Percentiles rank a stretch among this genome's conserved stretches.
These are phyloP conservation scores for Drosophila kohkoa DNA, from an alignment of 1,140 invertebrate species.

Conservation along the genomic window DNA sequence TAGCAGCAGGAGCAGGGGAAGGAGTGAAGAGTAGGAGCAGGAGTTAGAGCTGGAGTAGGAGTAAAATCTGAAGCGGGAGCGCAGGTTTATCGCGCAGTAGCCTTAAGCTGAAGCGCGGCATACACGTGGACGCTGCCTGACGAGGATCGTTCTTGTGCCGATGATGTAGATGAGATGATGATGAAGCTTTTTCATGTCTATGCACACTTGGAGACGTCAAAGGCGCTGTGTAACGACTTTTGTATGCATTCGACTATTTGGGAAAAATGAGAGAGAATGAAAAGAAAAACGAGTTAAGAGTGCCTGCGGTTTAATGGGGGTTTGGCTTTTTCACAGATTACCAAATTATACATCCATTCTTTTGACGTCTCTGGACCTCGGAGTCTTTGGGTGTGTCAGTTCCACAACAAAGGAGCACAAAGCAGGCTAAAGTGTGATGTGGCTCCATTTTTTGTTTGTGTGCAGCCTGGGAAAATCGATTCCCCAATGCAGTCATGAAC, in stretches of 20 bases:
- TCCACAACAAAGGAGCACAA: constrained; percentile 55
- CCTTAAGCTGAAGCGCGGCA: constrained; percentile 66
- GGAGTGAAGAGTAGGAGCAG: not conserved
- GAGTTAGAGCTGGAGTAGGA: constrained; percentile 15
- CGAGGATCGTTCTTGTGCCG: constrained; percentile 20
- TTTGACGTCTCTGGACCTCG: constrained; percentile 11
- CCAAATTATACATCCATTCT: constrained; percentile 67
- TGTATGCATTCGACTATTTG: constrained; percentile 39
- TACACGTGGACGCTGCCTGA: constrained; percentile 63
- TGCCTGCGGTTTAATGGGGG: constrained; percentile 80
- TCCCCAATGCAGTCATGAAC: constrained; percentile 20
- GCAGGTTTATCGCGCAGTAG: constrained; percentile 56
- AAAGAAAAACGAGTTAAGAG: constrained; percentile 75
- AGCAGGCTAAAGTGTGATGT: constrained; percentile 48
- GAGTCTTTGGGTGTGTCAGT: constrained; percentile 25
- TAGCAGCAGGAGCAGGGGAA: not conserved
- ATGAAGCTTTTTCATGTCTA: constrained; percentile 71
- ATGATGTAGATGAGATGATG: constrained; percentile 42
- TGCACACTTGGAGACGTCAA: constrained; percentile 71
- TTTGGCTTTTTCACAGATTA: constrained; percentile 83
- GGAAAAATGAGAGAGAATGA: constrained; percentile 19
- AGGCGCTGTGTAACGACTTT: constrained; percentile 68
- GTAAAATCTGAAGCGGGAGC: constrained; percentile 47
- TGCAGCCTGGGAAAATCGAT: constrained; percentile 37
- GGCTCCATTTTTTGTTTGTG: constrained; percentile 21